Evolutionary conservation across 1,140 invertebrate species (phyloP).

Genomic region (Popillia japonica): DNA sequence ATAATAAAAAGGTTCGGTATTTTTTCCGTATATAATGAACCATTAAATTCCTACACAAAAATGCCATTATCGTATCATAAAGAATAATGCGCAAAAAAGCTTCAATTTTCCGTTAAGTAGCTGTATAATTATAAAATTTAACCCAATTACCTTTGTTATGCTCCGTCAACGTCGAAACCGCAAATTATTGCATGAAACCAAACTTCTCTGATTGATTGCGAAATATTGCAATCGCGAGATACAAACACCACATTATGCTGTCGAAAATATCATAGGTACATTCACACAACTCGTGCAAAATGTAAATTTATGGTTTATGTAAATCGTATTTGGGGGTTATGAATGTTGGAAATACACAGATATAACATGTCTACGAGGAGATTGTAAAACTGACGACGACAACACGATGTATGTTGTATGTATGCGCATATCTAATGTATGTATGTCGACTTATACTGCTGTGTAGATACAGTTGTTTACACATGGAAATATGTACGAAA

Average conservation of each 20-base stretch:
- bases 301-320: no score
- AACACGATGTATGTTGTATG: background rate
- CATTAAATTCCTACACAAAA: no score
- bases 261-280: conserved; percentile 1
- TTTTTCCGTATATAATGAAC: no score
- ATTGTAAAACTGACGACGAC: background rate
- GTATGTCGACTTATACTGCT: background rate
- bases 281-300: background rate
- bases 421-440: no score
- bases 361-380: background rate
- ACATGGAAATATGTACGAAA: background rate
- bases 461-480: background rate
- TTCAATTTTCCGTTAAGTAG: background rate
- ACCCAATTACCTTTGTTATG: background rate
- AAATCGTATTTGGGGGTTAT: background rate
- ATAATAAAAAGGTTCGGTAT: no score
- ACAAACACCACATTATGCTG: background rate
- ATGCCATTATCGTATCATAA: no score
- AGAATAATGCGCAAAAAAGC: background rate
- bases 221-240: background rate
- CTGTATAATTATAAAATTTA: background rate
- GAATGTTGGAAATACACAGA: background rate
- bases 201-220: background rate
- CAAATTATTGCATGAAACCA: background rate
- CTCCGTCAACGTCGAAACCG: background rate